Conservation (phyloP, 2,113 vertebrate genomes). For the Zeus faber region DNA sequence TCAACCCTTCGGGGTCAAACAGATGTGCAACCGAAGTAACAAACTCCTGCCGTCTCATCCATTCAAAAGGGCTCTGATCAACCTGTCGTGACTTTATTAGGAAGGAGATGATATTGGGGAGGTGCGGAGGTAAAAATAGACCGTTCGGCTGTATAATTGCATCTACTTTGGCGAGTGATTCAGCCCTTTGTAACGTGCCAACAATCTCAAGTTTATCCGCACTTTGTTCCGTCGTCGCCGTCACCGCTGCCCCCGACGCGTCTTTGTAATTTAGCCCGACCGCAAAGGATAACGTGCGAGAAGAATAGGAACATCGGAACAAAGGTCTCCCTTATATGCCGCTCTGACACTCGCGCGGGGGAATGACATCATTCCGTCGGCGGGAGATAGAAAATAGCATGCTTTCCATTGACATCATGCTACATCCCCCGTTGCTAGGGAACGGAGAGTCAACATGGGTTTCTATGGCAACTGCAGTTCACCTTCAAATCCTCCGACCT, state of each 20-base stretch:
- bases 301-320: no score
- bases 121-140: constrained; percentile 10
- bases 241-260: no score
- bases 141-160: constrained; percentile 28
- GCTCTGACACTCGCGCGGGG: constrained; percentile 33
- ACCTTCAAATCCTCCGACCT: constrained; percentile 74
- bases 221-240: no score
- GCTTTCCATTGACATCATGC: constrained; percentile 77
- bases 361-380: constrained; percentile 63
- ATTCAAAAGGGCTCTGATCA: no score
- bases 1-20: no score
- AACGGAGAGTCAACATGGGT: constrained; percentile 79
- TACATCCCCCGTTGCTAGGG: constrained; percentile 73
- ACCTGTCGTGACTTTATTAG: no score
- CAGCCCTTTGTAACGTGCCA: constrained; percentile 43
- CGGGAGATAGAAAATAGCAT: constrained; percentile 61
- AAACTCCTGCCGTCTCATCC: no score
- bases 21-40: no score
- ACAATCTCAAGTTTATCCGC: constrained; percentile 17
- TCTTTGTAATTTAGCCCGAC: no score
- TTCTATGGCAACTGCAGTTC: constrained; percentile 84
- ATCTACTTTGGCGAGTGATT: constrained; percentile 48
- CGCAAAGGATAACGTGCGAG: no score
- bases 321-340: constrained; percentile 32
- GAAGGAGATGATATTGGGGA: no score